Evolutionary conservation across 2,113 vertebrate species (phyloP), one percentile per base, ranked within the genome.

Genomic region (Coptodon rendalli): DNA sequence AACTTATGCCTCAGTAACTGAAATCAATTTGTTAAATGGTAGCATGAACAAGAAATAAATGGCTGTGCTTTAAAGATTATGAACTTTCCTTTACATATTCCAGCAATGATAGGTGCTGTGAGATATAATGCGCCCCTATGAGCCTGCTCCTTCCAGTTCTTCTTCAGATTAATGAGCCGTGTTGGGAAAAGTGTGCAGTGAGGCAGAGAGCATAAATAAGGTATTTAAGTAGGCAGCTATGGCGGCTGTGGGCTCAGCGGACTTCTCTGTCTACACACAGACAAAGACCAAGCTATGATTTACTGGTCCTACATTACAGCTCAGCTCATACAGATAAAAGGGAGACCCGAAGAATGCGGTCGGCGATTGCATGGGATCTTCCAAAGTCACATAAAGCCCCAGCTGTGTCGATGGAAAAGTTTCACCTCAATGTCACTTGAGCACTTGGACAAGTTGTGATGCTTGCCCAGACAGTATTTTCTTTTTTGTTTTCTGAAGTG

Each of bases 111-210:
- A 87, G 93, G 89, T 86, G 91, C 45, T 83, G 57, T 84, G 87
- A 89, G 88, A 90, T 86, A 95, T 89, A 96, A 96, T 92, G 89
- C 29, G 9, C 95, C 95, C 94, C 90, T 93, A 94, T 94, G 92
- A 85, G 87, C 63, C 54, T 8, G 85, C 93, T 91, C 91, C 93
- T 93, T 93, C 91, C 92, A 93, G 93, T 89, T 94, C 93, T 92
- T 92, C 92, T 93, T 89, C 86, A 90, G 92, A 95, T 95, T 95
- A 96, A 96, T 96, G 95, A 93, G 80, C 93, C 95, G 86, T 95
- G 94, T 95, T 95, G 92, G 92, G 93, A 93, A 93, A 95, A 95
- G 94, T 93, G 95, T 93, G 93, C 95, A 94, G 91, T 53, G 94
- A 91, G 90, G 94, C 93, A 81, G 92, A 81, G 93, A 94, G 94